Evolutionary conservation across 1,140 invertebrate species (phyloP).

Genomic region (Pachypeltis micranthus): DNA sequence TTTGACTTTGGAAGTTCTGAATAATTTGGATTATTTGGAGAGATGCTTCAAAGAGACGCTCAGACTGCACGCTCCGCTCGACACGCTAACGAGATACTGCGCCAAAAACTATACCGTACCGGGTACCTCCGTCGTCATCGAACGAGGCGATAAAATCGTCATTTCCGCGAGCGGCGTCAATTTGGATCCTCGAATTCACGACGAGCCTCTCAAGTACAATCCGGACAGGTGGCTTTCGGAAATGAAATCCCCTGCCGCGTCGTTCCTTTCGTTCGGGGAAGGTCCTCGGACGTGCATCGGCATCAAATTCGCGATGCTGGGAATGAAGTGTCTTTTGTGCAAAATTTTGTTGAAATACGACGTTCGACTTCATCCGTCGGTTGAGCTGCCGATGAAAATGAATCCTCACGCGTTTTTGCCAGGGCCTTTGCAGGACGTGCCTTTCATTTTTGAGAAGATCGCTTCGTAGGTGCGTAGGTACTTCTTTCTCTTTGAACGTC

Average conservation of each 20-base stretch:
- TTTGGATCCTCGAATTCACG: too few relatives aligned
- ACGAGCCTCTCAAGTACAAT: neutral
- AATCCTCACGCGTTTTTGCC: neutral
- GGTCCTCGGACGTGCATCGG: neutral
- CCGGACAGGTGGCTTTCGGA: neutral
- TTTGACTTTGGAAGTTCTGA: conserved; percentile 2
- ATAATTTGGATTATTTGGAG: conserved; percentile 14
- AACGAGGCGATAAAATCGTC: too few relatives aligned
- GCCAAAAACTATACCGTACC: conserved; percentile 40
- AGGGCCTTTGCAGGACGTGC: neutral
- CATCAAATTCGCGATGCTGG: neutral
- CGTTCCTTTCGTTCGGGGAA: neutral
- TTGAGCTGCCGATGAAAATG: neutral
- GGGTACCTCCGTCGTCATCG: too few relatives aligned
- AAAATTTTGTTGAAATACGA: neutral
- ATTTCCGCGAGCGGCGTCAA: too few relatives aligned
- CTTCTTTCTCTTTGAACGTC: too few relatives aligned
- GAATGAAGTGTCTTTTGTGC: neutral
- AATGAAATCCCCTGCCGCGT: neutral
- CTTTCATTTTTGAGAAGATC: neutral
- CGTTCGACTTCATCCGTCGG: neutral
- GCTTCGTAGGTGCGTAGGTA: too few relatives aligned
- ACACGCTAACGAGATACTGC: conserved; percentile 35
- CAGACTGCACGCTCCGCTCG: conserved; percentile 38
- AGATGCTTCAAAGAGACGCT: conserved; percentile 42